These are phyloP conservation scores for Phaonia tiefii DNA, from an alignment of 2,888 invertebrate genomes.

Conservation along the genomic window DNA sequence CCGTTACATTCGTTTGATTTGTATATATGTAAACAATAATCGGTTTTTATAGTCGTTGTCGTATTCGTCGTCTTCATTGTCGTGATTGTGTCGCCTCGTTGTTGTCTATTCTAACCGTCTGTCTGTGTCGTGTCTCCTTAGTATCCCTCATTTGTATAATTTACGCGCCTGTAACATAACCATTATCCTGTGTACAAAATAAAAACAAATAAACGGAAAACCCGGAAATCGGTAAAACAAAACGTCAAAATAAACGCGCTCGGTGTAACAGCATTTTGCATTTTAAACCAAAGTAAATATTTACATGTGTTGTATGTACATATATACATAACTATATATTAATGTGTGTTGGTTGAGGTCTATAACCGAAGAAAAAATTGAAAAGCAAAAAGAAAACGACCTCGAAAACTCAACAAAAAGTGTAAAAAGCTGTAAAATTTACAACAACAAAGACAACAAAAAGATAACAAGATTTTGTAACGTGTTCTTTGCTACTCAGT, in stretches of 20 bases:
- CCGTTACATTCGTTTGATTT: slow-evolving; percentile 63
- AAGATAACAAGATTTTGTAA: slow-evolving; percentile 21
- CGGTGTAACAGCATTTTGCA: slow-evolving; percentile 42
- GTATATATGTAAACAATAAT: slow-evolving; percentile 68
- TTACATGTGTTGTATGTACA: slow-evolving; percentile 31
- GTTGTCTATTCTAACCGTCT: slow-evolving; percentile 53
- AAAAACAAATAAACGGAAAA: slow-evolving; percentile 13
- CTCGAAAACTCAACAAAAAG: slow-evolving; percentile 18
- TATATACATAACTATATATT: not conserved
- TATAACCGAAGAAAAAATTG: slow-evolving; percentile 9
- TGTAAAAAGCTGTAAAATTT: slow-evolving; percentile 30
- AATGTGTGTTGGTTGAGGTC: slow-evolving; percentile 14
- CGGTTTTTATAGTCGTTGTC: slow-evolving; percentile 62
- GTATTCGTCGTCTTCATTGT: slow-evolving; percentile 57
- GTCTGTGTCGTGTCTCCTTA: slow-evolving; percentile 40
- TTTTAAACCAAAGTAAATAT: slow-evolving; percentile 30
- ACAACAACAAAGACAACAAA: slow-evolving; percentile 9
- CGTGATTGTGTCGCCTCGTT: slow-evolving; percentile 62
- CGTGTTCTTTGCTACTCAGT: slow-evolving; percentile 31
- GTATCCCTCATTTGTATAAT: slow-evolving; percentile 42
- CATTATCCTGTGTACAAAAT: slow-evolving; percentile 45
- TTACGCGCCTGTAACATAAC: slow-evolving; percentile 49
- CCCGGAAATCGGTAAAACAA: not conserved
- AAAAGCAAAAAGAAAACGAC: no score
- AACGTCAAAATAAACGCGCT: slow-evolving; percentile 13